Conservation (phyloP, 2,888 invertebrate species). For the Mellilla xanthometata region DNA sequence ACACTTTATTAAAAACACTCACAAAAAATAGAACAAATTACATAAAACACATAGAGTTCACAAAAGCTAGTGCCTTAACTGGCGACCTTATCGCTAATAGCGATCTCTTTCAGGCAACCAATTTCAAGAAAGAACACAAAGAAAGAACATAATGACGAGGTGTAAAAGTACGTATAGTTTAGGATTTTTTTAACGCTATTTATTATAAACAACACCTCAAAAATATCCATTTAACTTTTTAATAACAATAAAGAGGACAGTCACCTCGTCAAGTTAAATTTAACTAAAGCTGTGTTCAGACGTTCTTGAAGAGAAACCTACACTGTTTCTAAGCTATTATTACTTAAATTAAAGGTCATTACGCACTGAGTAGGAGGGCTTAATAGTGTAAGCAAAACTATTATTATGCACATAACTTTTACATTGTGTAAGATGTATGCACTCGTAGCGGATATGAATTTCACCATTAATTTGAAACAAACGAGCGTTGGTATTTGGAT, state of each 20-base stretch:
- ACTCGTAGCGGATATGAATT: constrained; percentile 12
- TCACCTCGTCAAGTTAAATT: constrained; percentile 22
- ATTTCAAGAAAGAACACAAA: no score
- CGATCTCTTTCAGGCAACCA: no score
- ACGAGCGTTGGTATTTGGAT: constrained; percentile 7
- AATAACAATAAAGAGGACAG: constrained; percentile 32
- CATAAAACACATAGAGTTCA: no score
- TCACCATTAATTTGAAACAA: constrained; percentile 12
- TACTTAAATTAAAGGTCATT: constrained; percentile 46
- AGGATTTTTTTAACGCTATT: no score
- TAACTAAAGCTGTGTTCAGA: constrained; percentile 18
- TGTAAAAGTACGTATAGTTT: no score
- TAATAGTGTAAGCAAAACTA: constrained; percentile 33
- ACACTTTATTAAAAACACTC: no score
- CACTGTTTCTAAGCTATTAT: constrained; percentile 25
- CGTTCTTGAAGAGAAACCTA: constrained; percentile 31
- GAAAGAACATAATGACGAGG: no score
- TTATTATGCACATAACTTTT: constrained; percentile 24
- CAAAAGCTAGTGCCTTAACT: no score
- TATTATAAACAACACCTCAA: no score
- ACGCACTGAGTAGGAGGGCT: constrained; percentile 40
- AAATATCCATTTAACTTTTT: constrained; percentile 19
- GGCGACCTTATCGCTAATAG: no score
- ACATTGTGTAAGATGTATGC: constrained; percentile 16
- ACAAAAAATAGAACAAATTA: no score